phyloP scores from a whole-genome alignment of 2,113 vertebrate genomes.

The Cochlearius cochlearius region DNA sequence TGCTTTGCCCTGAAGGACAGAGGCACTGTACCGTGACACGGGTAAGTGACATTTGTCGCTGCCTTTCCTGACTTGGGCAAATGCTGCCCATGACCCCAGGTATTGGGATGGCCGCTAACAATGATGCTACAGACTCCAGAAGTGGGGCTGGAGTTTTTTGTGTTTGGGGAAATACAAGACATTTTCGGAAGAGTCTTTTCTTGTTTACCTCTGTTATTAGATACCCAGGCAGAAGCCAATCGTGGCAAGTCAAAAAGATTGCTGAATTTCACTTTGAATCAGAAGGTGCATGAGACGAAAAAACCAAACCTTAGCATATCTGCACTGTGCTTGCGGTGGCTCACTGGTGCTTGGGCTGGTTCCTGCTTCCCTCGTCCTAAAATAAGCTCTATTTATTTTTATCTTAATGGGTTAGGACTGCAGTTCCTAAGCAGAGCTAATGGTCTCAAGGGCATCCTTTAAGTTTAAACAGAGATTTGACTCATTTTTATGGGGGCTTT shows the following conservation, averaged over 20 bases:
- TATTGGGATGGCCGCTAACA: no score
- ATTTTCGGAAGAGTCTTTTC: not conserved
- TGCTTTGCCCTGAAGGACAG: not conserved
- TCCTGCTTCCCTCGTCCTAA: conserved; percentile 7
- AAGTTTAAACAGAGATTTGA: conserved; percentile 34
- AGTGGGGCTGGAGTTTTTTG: not conserved
- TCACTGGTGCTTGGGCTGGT: not conserved
- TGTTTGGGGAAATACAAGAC: not conserved
- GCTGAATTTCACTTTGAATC: not conserved
- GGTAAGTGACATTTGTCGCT: not conserved
- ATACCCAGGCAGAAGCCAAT: not conserved
- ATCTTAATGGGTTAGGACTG: conserved; percentile 33
- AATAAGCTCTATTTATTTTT: conserved; percentile 58
- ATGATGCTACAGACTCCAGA: not conserved
- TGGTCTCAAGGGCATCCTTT: conserved; percentile 28
- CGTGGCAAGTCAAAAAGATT: not conserved
- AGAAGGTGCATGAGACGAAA: not conserved
- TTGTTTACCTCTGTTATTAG: not conserved
- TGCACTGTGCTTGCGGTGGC: not conserved
- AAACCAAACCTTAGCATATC: not conserved
- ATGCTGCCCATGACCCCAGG: not conserved
- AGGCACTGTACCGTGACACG: not conserved
- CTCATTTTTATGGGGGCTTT: conserved; percentile 45
- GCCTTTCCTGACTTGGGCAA: not conserved
- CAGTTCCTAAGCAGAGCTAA: conserved; percentile 8